phyloP scores from a whole-genome alignment of 2,113 vertebrate species.

The Copsychus sechellarum region DNA sequence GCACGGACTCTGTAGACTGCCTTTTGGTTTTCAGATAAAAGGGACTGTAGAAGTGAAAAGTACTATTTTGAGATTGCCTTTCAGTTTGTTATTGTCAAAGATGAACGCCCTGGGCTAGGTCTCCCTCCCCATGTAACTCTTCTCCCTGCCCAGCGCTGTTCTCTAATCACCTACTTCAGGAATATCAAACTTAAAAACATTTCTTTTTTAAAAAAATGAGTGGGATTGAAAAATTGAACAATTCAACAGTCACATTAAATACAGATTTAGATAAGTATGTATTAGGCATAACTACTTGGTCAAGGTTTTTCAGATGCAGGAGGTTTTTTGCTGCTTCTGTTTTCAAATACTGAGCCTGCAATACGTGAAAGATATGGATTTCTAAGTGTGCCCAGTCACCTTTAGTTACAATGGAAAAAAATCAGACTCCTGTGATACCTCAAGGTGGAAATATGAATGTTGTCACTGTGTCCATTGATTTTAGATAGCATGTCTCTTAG shows the following conservation, averaged over 20 bases:
- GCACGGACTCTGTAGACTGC: background rate
- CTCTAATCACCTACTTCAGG: background rate
- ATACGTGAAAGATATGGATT: background rate
- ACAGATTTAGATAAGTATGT: background rate
- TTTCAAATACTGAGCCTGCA: background rate
- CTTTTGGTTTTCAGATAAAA: conserved; percentile 18
- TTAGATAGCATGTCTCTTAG: background rate
- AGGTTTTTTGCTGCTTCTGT: background rate
- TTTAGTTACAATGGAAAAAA: background rate
- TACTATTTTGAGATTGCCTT: background rate
- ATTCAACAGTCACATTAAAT: background rate
- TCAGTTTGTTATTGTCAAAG: background rate
- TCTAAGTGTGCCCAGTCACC: background rate
- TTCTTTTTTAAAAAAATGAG: rapidly evolving
- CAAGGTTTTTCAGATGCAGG: background rate
- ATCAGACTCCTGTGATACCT: background rate
- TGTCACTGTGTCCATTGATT: background rate
- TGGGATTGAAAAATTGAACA: background rate
- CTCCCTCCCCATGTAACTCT: background rate
- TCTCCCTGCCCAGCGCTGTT: background rate
- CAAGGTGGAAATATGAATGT: background rate
- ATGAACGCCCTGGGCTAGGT: background rate
- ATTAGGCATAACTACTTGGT: background rate
- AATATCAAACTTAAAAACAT: background rate
- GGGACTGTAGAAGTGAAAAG: background rate